phyloP scores from a whole-genome alignment of 1,140 invertebrate species.

The Aricia agestis region DNA sequence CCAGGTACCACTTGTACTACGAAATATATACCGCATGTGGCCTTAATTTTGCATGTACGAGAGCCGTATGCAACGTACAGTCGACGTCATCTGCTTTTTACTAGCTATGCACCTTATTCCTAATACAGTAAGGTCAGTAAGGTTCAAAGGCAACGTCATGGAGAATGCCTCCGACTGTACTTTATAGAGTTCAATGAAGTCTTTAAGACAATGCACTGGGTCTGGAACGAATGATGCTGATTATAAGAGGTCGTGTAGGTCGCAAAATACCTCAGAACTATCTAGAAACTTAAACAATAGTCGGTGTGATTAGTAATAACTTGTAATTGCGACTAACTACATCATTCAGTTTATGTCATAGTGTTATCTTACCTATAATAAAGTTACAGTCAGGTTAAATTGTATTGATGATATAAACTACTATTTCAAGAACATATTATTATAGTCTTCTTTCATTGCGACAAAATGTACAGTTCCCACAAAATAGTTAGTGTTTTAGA shows the following conservation, averaged over 20 bases:
- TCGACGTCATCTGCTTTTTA: not conserved
- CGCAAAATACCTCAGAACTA: not conserved
- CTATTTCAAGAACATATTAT: too few relatives aligned
- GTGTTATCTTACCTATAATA: too few relatives aligned
- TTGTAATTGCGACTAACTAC: not conserved
- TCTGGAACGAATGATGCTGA: not conserved
- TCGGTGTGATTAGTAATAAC: not conserved
- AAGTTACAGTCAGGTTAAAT: too few relatives aligned
- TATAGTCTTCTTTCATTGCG: too few relatives aligned
- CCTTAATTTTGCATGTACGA: constrained; percentile 7
- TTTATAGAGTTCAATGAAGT: not conserved
- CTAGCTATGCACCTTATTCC: not conserved
- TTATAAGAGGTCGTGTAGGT: not conserved
- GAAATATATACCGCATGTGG: constrained; percentile 5
- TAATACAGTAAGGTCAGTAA: not conserved
- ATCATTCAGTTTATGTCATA: not conserved
- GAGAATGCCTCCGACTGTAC: not conserved
- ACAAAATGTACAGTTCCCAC: too few relatives aligned
- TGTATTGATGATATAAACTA: too few relatives aligned
- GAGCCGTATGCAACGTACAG: not conserved
- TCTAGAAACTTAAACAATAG: not conserved
- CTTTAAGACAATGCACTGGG: not conserved
- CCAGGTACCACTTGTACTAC: constrained; percentile 4
- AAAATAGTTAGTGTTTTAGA: too few relatives aligned
- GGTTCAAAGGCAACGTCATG: not conserved